These are phyloP conservation scores for Sebastes dallii DNA, from an alignment of 2,797 vertebrate genomes.

Conservation along the genomic window DNA sequence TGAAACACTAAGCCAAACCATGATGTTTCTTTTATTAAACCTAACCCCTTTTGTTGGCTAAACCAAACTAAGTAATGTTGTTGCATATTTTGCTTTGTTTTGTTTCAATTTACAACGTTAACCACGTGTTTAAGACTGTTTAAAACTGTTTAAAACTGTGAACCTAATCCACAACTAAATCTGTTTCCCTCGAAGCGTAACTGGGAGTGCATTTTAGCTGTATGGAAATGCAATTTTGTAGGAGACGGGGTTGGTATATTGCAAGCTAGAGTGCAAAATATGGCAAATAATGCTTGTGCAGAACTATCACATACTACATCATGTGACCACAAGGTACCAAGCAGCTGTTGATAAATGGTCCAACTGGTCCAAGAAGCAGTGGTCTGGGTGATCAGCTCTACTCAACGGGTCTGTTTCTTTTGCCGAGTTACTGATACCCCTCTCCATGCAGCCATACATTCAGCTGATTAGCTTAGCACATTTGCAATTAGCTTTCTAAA, in stretches of 20 bases:
- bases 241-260: background rate
- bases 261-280: background rate
- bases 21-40: no score
- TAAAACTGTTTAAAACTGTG: no score
- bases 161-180: no score
- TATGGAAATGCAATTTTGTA: no score
- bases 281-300: background rate
- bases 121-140: no score
- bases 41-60: no score
- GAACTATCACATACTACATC: background rate
- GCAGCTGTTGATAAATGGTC: background rate
- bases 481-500: slow-evolving; percentile 22
- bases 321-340: background rate
- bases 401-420: background rate
- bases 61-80: no score
- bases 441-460: background rate
- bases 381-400: background rate
- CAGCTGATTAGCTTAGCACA: slow-evolving; percentile 7
- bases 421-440: background rate
- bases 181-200: fast-evolving
- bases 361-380: background rate
- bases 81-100: no score
- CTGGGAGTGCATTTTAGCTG: no score
- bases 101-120: no score
- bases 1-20: no score